A percentile compares a stretch with the other conserved stretches of the same genome.
Evolutionary conservation across 2,888 invertebrate species (phyloP).

Genomic region (Drosophila fulvimacula): DNA sequence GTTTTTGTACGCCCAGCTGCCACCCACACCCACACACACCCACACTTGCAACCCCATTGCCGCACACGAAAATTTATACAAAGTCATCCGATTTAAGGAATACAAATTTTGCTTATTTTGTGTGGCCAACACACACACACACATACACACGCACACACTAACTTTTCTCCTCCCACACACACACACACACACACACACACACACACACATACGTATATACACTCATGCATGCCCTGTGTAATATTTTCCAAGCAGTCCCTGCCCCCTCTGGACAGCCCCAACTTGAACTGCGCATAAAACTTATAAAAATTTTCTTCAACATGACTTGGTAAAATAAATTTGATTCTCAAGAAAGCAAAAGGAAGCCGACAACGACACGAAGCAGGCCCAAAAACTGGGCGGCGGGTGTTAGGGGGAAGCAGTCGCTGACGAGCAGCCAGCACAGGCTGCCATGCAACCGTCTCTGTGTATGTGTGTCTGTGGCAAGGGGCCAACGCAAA

Average conservation of each 20-base stretch:
- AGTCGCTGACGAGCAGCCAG: slow-evolving; percentile 28
- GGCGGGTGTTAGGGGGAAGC: background rate
- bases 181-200: slow-evolving; percentile 28
- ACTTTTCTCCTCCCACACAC: slow-evolving; percentile 43
- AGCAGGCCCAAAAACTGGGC: slow-evolving; percentile 40
- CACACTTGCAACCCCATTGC: slow-evolving; percentile 73
- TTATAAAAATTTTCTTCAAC: slow-evolving; percentile 84
- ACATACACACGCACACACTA: slow-evolving; percentile 63
- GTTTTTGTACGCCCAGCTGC: slow-evolving; percentile 72
- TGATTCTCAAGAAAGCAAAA: slow-evolving; percentile 82
- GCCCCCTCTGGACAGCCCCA: slow-evolving; percentile 47
- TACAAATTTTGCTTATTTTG: slow-evolving; percentile 83
- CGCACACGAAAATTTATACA: slow-evolving; percentile 82
- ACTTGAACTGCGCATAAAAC: slow-evolving; percentile 79
- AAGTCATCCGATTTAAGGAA: slow-evolving; percentile 84
- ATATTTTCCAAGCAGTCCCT: slow-evolving; percentile 57
- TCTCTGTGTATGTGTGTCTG: slow-evolving; percentile 14
- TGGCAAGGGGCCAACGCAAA: slow-evolving; percentile 42
- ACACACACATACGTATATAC: slow-evolving; percentile 20
- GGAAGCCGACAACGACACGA: slow-evolving; percentile 63
- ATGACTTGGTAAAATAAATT: slow-evolving; percentile 84
- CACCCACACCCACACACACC: slow-evolving; percentile 48
- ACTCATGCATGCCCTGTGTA: slow-evolving; percentile 40
- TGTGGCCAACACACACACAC: slow-evolving; percentile 66
- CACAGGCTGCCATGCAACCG: slow-evolving; percentile 62